Conservation (phyloP, 2,113 vertebrate genomes). For the Ptilorrhoa leucosticta region DNA sequence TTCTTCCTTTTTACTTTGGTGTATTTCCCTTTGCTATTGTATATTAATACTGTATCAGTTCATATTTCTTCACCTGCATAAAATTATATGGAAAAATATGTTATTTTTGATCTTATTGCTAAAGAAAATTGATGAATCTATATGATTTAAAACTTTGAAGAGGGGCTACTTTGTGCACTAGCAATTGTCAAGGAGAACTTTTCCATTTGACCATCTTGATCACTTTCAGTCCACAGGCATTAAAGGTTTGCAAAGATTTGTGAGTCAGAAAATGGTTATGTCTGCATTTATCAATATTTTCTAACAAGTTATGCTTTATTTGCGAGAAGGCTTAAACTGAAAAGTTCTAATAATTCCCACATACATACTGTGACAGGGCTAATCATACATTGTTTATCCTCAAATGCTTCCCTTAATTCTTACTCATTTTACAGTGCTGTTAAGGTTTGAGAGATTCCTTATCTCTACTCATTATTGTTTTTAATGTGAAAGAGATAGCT, state of each 20-base stretch:
- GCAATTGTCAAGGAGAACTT: background rate
- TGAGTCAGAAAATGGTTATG: background rate
- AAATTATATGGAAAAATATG: background rate
- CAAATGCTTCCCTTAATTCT: background rate
- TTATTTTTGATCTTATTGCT: background rate
- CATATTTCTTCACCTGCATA: background rate
- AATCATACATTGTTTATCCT: background rate
- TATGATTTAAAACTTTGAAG: background rate
- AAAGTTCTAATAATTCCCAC: background rate
- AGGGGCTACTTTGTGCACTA: background rate
- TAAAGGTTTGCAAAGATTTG: background rate
- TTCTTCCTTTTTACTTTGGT: background rate
- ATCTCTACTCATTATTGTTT: conserved; percentile 62
- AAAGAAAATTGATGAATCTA: background rate
- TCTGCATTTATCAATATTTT: background rate
- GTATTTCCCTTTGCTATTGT: background rate
- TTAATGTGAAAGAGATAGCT: conserved; percentile 57
- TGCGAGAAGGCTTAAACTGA: background rate
- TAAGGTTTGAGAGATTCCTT: conserved; percentile 48
- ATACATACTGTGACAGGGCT: background rate
- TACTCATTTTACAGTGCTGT: background rate
- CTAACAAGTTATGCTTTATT: background rate
- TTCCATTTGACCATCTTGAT: background rate
- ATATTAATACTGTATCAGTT: background rate
- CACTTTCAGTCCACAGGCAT: background rate